Evolutionary conservation across 2,888 invertebrate genomes (phyloP).

Genomic region (Branchinecta sandiegonensis): DNA sequence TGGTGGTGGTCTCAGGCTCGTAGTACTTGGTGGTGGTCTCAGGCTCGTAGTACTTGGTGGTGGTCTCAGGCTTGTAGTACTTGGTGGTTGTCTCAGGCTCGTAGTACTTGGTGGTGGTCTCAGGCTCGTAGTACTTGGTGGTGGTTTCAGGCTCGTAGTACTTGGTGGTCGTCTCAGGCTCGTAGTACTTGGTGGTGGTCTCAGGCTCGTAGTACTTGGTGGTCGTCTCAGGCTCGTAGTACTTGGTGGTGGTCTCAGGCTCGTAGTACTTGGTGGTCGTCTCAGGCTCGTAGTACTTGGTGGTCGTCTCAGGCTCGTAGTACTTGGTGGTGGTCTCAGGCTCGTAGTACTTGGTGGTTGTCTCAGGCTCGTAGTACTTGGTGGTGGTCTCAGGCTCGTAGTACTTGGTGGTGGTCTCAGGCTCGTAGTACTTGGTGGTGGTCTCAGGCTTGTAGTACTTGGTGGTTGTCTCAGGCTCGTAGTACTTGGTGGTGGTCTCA

Average conservation of each 20-base stretch:
- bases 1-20: neutral
- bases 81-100: neutral
- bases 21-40: neutral
- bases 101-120: neutral
- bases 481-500: neutral
- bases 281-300: neutral
- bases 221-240: neutral
- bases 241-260: neutral
- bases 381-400: neutral
- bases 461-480: neutral
- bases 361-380: neutral
- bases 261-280: neutral
- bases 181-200: no score
- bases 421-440: no score
- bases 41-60: constrained; percentile 1
- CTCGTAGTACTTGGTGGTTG: neutral
- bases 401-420: neutral
- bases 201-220: neutral
- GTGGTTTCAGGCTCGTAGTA: neutral
- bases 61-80: neutral
- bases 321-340: neutral
- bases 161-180: neutral
- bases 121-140: neutral
- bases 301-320: neutral
- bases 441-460: neutral